phyloP scores from a whole-genome alignment of 2,888 invertebrate species.

The Ormyrus nitidulus region DNA sequence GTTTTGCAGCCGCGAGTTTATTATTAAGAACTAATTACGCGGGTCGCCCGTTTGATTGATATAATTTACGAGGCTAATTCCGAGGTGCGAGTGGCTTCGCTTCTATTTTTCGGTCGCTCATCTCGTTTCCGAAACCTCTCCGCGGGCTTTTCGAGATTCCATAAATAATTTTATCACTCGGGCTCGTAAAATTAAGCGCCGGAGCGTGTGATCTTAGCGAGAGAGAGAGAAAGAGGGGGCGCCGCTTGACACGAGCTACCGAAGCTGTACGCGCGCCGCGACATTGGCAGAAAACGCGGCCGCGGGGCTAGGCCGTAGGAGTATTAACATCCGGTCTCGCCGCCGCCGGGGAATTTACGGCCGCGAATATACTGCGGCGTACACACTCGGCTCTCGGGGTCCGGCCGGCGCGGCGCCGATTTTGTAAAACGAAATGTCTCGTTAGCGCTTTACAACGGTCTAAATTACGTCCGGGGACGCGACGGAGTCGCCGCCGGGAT shows the following conservation, averaged over 20 bases:
- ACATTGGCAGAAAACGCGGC: slow-evolving; percentile 1
- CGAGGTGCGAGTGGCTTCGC: too few species aligned
- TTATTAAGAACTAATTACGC: too few species aligned
- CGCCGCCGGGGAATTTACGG: slow-evolving; percentile 66
- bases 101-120: too few species aligned
- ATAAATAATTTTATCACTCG: slow-evolving; percentile 50
- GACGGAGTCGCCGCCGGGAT: slow-evolving; percentile 65
- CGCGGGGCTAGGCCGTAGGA: slow-evolving; percentile 44
- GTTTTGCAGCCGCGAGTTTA: too few species aligned
- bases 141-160: slow-evolving; percentile 8
- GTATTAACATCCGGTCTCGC: slow-evolving; percentile 71
- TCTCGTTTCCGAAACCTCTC: too few species aligned
- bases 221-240: neutral
- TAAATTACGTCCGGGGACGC: slow-evolving; percentile 70
- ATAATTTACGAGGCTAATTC: too few species aligned
- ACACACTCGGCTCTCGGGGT: too few species aligned
- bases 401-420: slow-evolving; percentile 64
- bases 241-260: slow-evolving; percentile 29
- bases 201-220: slow-evolving; percentile 28
- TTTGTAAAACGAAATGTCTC: slow-evolving; percentile 74
- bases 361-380: slow-evolving; percentile 63
- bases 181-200: slow-evolving; percentile 37
- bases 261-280: slow-evolving; percentile 19
- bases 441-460: slow-evolving; percentile 73
- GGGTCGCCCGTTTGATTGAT: too few species aligned